Evolutionary conservation across 2,113 vertebrate genomes (phyloP).

Genomic region (Pseudonaja textilis): DNA sequence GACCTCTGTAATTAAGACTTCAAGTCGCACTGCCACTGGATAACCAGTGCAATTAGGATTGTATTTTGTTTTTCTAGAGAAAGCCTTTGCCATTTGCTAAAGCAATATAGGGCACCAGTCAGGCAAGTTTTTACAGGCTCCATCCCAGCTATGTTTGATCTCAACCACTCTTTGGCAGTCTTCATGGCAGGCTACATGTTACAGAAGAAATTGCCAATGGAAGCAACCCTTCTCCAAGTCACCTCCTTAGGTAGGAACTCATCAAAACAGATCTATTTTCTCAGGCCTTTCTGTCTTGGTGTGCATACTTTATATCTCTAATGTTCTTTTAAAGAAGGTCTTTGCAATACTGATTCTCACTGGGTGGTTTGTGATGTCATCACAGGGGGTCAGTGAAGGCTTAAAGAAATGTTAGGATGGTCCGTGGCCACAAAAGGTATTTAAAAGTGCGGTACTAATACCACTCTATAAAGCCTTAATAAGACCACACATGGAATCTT

Average conservation of each 20-base stretch:
- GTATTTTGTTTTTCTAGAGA: neutral
- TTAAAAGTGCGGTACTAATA: neutral
- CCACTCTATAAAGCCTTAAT: too few species aligned
- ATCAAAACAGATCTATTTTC: neutral
- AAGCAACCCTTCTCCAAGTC: neutral
- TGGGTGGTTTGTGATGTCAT: neutral
- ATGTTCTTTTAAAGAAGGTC: neutral
- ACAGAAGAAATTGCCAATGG: neutral
- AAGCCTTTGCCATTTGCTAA: neutral
- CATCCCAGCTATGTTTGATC: neutral
- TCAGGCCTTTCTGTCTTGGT: neutral
- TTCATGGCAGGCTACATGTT: neutral
- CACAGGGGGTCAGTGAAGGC: neutral
- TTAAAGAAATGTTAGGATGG: neutral
- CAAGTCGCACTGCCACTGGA: neutral
- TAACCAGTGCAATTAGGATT: neutral
- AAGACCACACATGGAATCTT: too few species aligned
- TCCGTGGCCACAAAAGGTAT: neutral
- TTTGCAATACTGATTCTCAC: neutral
- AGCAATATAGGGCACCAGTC: neutral
- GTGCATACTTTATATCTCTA: neutral
- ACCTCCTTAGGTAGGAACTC: neutral
- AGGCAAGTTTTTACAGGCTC: neutral
- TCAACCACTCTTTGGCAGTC: neutral
- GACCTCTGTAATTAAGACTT: neutral